Evolutionary conservation across 2,113 vertebrate species (phyloP).

Genomic region (Ciconia stormi): DNA sequence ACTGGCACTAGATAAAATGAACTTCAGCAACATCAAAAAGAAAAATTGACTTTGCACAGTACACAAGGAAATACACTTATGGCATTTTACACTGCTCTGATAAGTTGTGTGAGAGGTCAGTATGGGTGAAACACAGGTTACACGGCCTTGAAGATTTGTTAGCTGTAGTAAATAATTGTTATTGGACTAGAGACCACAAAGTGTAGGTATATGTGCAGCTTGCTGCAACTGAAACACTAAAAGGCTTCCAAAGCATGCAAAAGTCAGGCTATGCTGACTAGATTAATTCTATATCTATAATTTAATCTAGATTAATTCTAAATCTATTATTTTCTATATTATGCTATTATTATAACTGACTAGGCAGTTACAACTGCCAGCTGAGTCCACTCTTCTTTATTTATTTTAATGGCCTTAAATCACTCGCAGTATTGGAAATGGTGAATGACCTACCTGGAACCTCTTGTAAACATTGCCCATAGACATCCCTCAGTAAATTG

Average conservation of each 20-base stretch:
- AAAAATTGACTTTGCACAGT: not conserved
- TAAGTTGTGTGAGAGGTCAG: constrained; percentile 14
- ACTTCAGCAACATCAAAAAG: not conserved
- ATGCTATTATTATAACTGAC: not conserved
- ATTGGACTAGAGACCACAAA: not conserved
- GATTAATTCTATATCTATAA: not conserved
- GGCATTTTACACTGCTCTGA: not conserved
- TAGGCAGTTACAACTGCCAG: not conserved
- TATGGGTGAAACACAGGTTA: constrained; percentile 40
- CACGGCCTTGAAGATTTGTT: not conserved
- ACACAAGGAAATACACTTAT: not conserved
- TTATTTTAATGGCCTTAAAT: not conserved
- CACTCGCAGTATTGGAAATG: not conserved
- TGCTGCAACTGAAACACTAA: not conserved
- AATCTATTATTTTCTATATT: not conserved
- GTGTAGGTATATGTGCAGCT: not conserved
- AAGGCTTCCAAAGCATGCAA: not conserved
- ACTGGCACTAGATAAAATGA: constrained; percentile 36
- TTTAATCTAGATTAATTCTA: not conserved
- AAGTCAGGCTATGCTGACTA: not conserved
- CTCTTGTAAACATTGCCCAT: not conserved
- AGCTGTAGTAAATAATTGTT: constrained; percentile 14
- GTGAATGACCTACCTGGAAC: not conserved
- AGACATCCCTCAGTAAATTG: not conserved
- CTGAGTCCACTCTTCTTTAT: not conserved